Conservation (phyloP, 2,797 vertebrate genomes). For the Simalia tracyae region DNA sequence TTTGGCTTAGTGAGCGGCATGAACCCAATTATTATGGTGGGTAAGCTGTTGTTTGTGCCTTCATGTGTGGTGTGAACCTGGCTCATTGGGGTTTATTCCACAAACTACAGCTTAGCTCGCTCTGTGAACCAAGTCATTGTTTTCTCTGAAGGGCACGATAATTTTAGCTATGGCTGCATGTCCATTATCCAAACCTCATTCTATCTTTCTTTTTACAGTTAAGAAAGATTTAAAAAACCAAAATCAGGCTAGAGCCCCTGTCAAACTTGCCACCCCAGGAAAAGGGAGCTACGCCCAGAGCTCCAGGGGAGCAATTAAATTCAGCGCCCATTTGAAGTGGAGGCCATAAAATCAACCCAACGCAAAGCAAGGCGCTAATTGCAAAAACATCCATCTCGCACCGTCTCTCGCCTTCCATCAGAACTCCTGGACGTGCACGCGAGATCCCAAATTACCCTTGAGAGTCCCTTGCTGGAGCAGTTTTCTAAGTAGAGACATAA, state of each 20-base stretch:
- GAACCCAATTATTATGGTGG: too few species aligned
- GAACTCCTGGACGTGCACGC: constrained; percentile 13
- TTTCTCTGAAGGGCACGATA: not conserved
- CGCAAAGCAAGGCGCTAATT: not conserved
- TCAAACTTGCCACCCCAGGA: not conserved
- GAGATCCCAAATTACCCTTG: constrained; percentile 28
- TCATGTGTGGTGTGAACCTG: not conserved
- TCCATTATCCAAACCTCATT: not conserved
- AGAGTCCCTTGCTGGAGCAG: constrained; percentile 26
- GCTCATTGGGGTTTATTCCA: not conserved
- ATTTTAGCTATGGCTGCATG: not conserved
- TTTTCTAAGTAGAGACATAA: constrained; percentile 21
- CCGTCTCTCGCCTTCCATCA: not conserved
- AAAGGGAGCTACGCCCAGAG: constrained; percentile 8
- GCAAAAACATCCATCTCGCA: not conserved
- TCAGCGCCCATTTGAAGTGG: constrained; percentile 32
- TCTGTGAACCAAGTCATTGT: not conserved
- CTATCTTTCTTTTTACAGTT: not conserved
- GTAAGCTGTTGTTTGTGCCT: not conserved
- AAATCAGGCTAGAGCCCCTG: not conserved
- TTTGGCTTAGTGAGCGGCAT: too few species aligned
- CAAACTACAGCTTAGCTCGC: not conserved
- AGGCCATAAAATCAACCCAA: not conserved
- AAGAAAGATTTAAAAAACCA: not conserved
- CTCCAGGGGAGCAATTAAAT: constrained; percentile 40